Conservation (phyloP, 2,888 invertebrate genomes). For the Brachypterus glaber region DNA sequence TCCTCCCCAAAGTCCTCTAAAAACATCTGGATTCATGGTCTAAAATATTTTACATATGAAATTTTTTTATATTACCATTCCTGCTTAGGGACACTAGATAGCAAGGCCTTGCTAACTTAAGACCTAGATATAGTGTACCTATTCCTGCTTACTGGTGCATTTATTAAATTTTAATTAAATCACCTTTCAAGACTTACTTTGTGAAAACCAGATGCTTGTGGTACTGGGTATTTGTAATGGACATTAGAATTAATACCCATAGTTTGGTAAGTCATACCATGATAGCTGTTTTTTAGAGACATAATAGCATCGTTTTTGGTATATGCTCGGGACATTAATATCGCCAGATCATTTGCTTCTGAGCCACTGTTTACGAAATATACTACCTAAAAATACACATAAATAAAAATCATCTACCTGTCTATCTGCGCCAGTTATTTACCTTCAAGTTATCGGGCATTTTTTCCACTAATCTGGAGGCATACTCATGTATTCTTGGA, state of each 20-base stretch:
- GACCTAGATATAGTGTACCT: no score
- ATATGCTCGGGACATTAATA: conserved; percentile 74
- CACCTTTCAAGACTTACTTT: no score
- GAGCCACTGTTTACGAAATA: conserved; percentile 95
- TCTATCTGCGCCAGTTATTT: conserved; percentile 9
- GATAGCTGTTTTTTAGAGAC: conserved; percentile 82
- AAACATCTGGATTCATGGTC: conserved; percentile 89
- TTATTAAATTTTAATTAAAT: no score
- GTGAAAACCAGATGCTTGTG: conserved; percentile 60
- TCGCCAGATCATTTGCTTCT: conserved; percentile 93
- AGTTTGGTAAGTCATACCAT: conserved; percentile 79
- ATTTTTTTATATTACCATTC: conserved; percentile 4
- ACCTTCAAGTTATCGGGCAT: conserved; percentile 82
- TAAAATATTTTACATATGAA: conserved; percentile 34
- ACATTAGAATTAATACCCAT: conserved; percentile 71
- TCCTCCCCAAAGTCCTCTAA: conserved; percentile 85
- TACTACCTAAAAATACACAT: conserved; percentile 53
- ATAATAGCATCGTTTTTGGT: conserved; percentile 80
- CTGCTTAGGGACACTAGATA: no score
- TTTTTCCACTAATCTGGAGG: conserved; percentile 67
- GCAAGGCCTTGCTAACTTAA: no score
- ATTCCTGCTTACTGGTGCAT: no score
- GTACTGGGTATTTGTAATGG: conserved; percentile 67
- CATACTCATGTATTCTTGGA: conserved; percentile 84
- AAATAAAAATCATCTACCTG: conserved; percentile 3